These are phyloP conservation scores for Drosophila quinaria DNA, from an alignment of 2,888 invertebrate genomes.

Conservation along the genomic window DNA sequence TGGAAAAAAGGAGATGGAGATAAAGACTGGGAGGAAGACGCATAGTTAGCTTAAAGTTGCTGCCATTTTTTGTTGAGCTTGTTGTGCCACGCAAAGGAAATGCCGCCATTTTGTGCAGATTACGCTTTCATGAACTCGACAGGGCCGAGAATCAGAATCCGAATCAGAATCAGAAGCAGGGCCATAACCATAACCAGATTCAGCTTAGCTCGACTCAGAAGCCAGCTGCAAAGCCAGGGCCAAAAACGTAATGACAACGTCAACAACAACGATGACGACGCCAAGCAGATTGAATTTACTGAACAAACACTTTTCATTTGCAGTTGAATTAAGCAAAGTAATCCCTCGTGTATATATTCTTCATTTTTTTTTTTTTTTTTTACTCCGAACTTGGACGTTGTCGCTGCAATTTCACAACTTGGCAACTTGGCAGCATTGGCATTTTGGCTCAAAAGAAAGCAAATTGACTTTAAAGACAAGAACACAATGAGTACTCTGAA, in stretches of 20 bases:
- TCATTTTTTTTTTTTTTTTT: slow-evolving; percentile 1
- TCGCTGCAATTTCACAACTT: slow-evolving; percentile 44
- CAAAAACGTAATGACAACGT: slow-evolving; percentile 73
- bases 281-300: slow-evolving; percentile 74
- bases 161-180: slow-evolving; percentile 2
- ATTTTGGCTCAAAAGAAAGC: slow-evolving; percentile 15
- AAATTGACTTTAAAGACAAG: slow-evolving; percentile 40
- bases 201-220: slow-evolving; percentile 1
- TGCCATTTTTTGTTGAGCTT: slow-evolving; percentile 41
- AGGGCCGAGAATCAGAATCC: slow-evolving; percentile 13
- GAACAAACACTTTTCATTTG: slow-evolving; percentile 81
- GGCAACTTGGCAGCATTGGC: slow-evolving; percentile 17
- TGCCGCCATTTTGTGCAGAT: slow-evolving; percentile 78
- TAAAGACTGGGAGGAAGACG: slow-evolving; percentile 5
- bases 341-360: slow-evolving; percentile 67
- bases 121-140: slow-evolving; percentile 77
- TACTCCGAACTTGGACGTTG: slow-evolving; percentile 12
- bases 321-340: slow-evolving; percentile 81
- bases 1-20: too few species aligned
- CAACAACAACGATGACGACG: slow-evolving; percentile 59
- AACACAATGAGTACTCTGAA: slow-evolving; percentile 10
- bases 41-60: slow-evolving; percentile 77
- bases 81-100: slow-evolving; percentile 58
- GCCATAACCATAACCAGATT: slow-evolving; percentile 35
- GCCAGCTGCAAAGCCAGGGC: slow-evolving; percentile 22